These are phyloP conservation scores for Nyctibius bracteatus DNA, from an alignment of 2,113 vertebrate genomes.

Conservation along the genomic window DNA sequence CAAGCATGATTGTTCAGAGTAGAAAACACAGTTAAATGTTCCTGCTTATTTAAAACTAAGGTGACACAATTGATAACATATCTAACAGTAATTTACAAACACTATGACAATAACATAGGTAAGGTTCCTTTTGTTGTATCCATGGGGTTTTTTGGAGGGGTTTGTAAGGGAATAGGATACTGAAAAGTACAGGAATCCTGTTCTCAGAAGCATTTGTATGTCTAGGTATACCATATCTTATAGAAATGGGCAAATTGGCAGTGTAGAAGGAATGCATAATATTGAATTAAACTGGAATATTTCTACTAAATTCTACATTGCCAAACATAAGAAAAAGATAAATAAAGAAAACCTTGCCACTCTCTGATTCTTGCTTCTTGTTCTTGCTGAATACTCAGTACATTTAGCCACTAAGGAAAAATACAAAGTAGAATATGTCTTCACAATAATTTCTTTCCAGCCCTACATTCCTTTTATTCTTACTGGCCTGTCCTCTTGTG, in stretches of 20 bases:
- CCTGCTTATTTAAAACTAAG: neutral
- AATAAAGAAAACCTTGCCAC: neutral
- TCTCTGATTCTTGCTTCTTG: neutral
- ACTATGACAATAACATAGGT: neutral
- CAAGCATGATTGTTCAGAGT: neutral
- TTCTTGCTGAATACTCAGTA: neutral
- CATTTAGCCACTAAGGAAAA: neutral
- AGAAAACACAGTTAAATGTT: neutral
- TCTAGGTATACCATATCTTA: neutral
- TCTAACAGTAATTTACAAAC: neutral
- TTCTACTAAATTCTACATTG: neutral
- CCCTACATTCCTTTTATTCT: neutral
- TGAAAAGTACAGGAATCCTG: neutral
- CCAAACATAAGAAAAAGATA: neutral
- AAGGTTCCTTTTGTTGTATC: neutral
- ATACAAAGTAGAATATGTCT: neutral
- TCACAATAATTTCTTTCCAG: neutral
- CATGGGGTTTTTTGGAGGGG: too few relatives aligned
- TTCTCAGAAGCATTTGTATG: neutral
- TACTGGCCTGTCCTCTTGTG: neutral
- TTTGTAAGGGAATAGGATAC: neutral
- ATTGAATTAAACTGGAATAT: neutral
- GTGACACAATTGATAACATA: neutral
- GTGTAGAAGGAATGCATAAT: neutral
- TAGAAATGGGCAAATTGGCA: neutral